Evolutionary conservation across 2,888 invertebrate genomes (phyloP), one percentile per base, ranked within the genome.

Genomic region (Corbicula japonica): DNA sequence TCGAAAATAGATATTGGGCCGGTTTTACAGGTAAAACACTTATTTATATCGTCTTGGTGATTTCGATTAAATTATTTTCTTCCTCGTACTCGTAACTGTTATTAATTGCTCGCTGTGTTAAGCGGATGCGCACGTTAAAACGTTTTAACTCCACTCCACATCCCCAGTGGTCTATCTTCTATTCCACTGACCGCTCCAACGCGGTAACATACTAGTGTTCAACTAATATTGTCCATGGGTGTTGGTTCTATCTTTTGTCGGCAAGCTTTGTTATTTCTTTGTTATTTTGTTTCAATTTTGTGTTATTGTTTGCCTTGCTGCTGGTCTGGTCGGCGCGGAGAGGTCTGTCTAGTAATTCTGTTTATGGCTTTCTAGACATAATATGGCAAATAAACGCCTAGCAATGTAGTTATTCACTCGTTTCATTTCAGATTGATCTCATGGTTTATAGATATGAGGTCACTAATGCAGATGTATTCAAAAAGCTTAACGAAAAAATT

Each of bases 391-490:
- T n/a, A 48, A 48, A n/a, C 5, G 21, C 6, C n/a, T n/a, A 12
- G 5, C 8, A 48, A 23, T 48, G 21, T n/a, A 48, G 5, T n/a
- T 5, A 5, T 12, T 48, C n/a, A 12, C 18, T 12, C n/a, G n/a
- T 12, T 12, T 44, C 60, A 48, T 58, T 71, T 56, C 73, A 88
- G 89, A 79, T 89, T 50, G 83, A 88, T 2, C 83, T 79, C 6
- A 81, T 90, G 78, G 48, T 74, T 0, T 90, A 85, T 76, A 63
- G 83, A 56, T 84, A 88, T 60, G 90, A 90, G 35, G 77, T 84
- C 28, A 86, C 87, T 28, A 88, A 83, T 77, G 82, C 87, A 15
- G 69, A 66, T 18, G 82, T 87, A 4, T 85, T 90, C 70, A 80
- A 66, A 30, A 74, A 76, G 18, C 74, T 90, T 18, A 38, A 73